phyloP scores from a whole-genome alignment of 2,888 invertebrate species.

The Xanthorhoe spadicearia region DNA sequence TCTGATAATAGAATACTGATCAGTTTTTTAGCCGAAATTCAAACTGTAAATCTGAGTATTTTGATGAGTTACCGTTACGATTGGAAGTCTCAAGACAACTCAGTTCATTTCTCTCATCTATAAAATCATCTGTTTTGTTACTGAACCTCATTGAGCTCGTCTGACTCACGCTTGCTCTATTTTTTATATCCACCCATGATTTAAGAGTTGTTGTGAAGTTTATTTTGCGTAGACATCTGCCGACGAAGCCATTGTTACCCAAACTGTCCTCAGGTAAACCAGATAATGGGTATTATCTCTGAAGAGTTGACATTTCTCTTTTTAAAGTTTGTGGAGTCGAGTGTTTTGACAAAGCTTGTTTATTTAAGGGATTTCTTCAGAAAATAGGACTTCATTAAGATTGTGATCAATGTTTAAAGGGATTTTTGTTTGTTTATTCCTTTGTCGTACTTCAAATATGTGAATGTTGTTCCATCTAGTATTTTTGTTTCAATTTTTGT shows the following conservation, averaged over 20 bases:
- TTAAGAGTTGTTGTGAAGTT: constrained; percentile 76
- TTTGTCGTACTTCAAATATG: background rate
- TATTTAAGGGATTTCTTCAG: constrained; percentile 66
- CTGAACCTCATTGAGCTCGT: background rate
- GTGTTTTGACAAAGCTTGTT: constrained; percentile 78
- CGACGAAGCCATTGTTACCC: constrained; percentile 68
- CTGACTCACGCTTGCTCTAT: constrained; percentile 35
- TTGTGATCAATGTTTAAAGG: constrained; percentile 50
- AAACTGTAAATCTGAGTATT: no score
- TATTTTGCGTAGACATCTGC: constrained; percentile 83
- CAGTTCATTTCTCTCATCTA: background rate
- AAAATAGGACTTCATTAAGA: constrained; percentile 61
- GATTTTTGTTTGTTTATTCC: constrained; percentile 19
- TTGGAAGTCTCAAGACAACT: background rate
- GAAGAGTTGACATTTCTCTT: constrained; percentile 79
- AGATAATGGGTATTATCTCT: constrained; percentile 79
- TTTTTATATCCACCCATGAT: constrained; percentile 70
- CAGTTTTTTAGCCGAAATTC: no score
- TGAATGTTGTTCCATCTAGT: background rate
- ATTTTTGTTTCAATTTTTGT: constrained; percentile 20
- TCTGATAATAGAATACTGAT: no score
- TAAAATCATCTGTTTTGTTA: constrained; percentile 1
- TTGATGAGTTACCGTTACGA: background rate
- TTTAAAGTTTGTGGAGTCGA: constrained; percentile 73
- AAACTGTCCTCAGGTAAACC: constrained; percentile 76